These are phyloP conservation scores for Chrosomus eos DNA, from an alignment of 2,797 vertebrate species.

Conservation along the genomic window DNA sequence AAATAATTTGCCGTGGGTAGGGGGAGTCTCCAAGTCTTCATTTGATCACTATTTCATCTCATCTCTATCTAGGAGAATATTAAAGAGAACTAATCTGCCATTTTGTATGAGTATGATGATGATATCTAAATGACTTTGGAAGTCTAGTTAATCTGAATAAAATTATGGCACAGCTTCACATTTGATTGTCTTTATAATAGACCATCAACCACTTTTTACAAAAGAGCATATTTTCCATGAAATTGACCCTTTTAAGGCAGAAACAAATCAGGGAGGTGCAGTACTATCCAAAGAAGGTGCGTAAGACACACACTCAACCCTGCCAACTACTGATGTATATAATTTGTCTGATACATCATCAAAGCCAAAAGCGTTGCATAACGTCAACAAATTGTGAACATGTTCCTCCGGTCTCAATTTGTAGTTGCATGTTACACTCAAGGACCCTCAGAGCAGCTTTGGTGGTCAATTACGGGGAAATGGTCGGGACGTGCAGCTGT, in stretches of 20 bases:
- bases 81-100: background rate
- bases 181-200: background rate
- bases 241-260: background rate
- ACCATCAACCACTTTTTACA: background rate
- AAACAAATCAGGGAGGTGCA: background rate
- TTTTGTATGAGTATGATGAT: background rate
- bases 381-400: background rate
- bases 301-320: background rate
- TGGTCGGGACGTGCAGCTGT: conserved; percentile 16
- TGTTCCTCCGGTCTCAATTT: conserved; percentile 17
- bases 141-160: background rate
- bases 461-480: background rate
- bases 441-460: background rate
- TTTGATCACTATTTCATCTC: conserved; percentile 19
- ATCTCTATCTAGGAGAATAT: background rate
- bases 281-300: background rate
- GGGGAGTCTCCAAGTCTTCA: background rate
- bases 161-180: background rate
- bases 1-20: background rate
- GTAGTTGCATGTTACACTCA: conserved; percentile 13
- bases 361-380: background rate
- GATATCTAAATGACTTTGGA: background rate
- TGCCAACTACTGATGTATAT: background rate
- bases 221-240: background rate
- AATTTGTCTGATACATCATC: conserved; percentile 6